These are phyloP conservation scores for Naso thynnoides DNA, from an alignment of 2,797 vertebrate species.

Conservation along the genomic window DNA sequence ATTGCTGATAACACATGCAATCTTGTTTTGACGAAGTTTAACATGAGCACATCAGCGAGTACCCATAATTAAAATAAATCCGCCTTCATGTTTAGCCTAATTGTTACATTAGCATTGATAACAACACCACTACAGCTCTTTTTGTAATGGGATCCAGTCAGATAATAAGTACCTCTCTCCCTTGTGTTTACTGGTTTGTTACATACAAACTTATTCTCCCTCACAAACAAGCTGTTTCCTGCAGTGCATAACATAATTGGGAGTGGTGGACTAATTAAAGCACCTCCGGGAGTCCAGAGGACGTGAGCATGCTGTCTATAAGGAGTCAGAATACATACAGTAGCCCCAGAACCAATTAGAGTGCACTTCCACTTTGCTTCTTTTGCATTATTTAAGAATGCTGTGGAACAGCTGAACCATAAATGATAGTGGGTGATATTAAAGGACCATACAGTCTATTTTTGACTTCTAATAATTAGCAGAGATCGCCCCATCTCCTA, in stretches of 20 bases:
- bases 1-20: conserved; percentile 30
- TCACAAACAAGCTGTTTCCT: conserved; percentile 48
- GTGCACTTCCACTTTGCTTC: conserved; percentile 47
- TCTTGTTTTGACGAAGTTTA: conserved; percentile 31
- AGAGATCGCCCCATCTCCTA: no score
- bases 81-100: conserved; percentile 8
- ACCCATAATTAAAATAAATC: conserved; percentile 49
- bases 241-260: conserved; percentile 28
- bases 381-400: conserved; percentile 66
- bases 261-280: conserved; percentile 54
- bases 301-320: conserved; percentile 39
- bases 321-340: conserved; percentile 47
- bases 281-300: conserved; percentile 48
- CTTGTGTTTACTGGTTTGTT: conserved; percentile 24
- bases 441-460: no score
- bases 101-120: conserved; percentile 54
- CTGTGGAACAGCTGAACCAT: conserved; percentile 31
- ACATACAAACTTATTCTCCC: conserved; percentile 43
- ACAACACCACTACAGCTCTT: conserved; percentile 14
- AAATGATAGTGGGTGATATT: conserved; percentile 21
- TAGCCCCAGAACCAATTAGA: conserved; percentile 65
- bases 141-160: conserved; percentile 22
- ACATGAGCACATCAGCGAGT: conserved; percentile 24
- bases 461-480: no score
- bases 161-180: conserved; percentile 22